Evolutionary conservation across 2,888 invertebrate genomes (phyloP).

Genomic region (Trissolcus brochymenae): DNA sequence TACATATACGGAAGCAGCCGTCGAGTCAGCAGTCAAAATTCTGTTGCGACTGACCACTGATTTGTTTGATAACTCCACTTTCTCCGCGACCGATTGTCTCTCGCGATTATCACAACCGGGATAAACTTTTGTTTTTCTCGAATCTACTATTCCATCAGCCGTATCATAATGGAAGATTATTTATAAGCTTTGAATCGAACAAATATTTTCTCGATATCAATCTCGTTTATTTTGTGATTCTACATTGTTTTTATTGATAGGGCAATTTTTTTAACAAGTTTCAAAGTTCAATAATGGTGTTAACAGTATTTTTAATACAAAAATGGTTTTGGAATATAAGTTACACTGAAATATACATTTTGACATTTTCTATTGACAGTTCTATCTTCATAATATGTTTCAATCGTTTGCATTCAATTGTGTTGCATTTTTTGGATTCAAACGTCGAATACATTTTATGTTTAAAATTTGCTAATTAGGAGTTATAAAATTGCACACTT

Average conservation of each 20-base stretch:
- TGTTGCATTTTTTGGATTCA: no score
- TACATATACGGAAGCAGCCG: neutral
- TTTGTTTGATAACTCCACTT: conserved; percentile 20
- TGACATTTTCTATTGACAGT: no score
- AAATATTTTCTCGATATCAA: neutral
- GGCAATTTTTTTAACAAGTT: neutral
- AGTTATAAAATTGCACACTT: no score
- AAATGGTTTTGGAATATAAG: no score
- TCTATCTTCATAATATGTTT: no score
- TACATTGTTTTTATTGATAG: neutral
- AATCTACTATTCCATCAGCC: neutral
- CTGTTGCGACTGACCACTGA: conserved; percentile 5
- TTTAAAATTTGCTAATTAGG: no score
- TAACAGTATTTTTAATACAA: no score
- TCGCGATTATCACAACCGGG: conserved; percentile 7
- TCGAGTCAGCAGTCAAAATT: conserved; percentile 5
- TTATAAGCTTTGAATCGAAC: neutral
- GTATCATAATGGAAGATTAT: no score
- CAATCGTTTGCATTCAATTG: no score
- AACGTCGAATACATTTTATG: no score
- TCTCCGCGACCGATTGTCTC: conserved; percentile 22
- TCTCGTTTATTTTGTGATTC: neutral
- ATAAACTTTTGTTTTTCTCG: conserved; percentile 3
- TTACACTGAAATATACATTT: no score
- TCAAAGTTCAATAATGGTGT: no score